A percentile compares a stretch with the other conserved stretches of the same genome.
These are phyloP conservation scores for Rhopalosiphum maidis DNA, from an alignment of 1,140 invertebrate genomes.

Conservation along the genomic window DNA sequence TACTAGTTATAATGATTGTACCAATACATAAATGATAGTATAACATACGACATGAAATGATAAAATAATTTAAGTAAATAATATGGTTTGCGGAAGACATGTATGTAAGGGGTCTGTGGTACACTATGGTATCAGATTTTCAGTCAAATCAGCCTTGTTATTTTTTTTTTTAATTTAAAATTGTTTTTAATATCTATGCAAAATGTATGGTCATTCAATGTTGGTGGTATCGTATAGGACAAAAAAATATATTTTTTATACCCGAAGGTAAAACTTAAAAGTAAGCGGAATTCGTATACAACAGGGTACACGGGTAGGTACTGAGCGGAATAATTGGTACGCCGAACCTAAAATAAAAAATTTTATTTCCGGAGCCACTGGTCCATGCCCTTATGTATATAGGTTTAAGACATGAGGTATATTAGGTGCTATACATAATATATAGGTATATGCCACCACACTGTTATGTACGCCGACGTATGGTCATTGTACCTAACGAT, in stretches of 20 bases:
- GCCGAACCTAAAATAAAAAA: neutral
- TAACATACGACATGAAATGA: neutral
- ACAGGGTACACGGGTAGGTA: too few species aligned
- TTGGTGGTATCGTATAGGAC: neutral
- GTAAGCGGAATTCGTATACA: neutral
- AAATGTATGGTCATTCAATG: neutral
- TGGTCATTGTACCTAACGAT: slow-evolving; percentile 13
- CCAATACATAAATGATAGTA: neutral
- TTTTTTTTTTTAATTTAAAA: neutral
- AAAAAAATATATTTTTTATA: neutral
- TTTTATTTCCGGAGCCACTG: neutral
- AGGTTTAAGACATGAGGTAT: neutral
- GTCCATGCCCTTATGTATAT: neutral
- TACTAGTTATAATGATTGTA: neutral
- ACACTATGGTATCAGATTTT: neutral
- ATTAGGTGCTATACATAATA: too few species aligned
- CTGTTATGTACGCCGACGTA: neutral
- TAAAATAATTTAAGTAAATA: neutral
- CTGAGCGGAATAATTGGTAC: neutral
- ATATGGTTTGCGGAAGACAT: neutral
- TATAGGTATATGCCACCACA: too few species aligned
- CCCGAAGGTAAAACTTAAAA: neutral
- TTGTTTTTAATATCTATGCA: neutral
- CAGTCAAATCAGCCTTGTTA: neutral
- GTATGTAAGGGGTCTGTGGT: neutral